phyloP scores from a whole-genome alignment of 1,140 invertebrate genomes.

The Rhopalosiphum maidis region DNA sequence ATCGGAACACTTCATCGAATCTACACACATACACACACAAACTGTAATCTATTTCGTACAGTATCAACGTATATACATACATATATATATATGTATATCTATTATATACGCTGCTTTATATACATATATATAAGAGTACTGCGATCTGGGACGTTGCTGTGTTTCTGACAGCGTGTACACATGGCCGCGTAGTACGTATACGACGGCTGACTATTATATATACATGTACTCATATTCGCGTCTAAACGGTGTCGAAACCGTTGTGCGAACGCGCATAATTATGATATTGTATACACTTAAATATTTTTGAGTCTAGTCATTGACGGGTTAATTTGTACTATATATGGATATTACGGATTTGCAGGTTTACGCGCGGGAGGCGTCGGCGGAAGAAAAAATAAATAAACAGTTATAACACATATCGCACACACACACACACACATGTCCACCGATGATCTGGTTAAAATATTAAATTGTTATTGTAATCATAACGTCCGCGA shows the following conservation, averaged over 20 bases:
- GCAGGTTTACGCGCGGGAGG: background rate
- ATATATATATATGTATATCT: no score
- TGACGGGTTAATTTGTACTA: background rate
- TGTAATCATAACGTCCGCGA: background rate
- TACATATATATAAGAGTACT: background rate
- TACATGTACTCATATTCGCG: background rate
- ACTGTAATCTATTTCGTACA: background rate
- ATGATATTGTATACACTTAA: background rate
- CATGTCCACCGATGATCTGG: background rate
- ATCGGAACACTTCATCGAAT: background rate
- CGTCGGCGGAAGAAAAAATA: background rate
- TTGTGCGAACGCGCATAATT: background rate
- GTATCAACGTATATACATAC: background rate
- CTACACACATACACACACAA: background rate
- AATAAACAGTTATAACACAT: conserved; percentile 11
- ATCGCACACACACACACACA: background rate
- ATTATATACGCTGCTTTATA: background rate
- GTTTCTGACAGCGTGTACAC: background rate
- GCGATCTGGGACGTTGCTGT: background rate
- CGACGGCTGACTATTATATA: no score
- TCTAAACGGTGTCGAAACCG: background rate
- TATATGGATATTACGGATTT: background rate
- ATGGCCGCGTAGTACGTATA: background rate
- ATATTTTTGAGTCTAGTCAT: background rate
- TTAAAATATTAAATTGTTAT: background rate